These are phyloP conservation scores for Conger conger DNA, from an alignment of 2,113 vertebrate species.

Conservation along the genomic window DNA sequence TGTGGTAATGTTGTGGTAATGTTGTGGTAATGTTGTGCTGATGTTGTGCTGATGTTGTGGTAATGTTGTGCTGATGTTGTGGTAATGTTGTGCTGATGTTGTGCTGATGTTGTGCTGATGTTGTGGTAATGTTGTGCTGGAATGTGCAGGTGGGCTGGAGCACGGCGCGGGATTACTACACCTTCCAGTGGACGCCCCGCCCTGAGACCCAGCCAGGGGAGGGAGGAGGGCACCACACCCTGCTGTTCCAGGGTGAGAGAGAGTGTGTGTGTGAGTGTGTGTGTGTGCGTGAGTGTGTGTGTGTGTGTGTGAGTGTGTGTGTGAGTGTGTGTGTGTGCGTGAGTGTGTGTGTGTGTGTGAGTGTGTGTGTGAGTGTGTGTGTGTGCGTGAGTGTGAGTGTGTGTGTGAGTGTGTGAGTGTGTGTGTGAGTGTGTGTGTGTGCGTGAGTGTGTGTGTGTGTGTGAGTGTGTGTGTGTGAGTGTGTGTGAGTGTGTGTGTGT, in stretches of 20 bases:
- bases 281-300: constrained; percentile 5
- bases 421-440: neutral
- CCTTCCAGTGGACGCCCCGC: constrained; percentile 95
- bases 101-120: too few relatives aligned
- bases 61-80: too few relatives aligned
- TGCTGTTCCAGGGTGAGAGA: neutral
- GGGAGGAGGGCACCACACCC: neutral
- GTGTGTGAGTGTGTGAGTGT: constrained; percentile 8
- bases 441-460: neutral
- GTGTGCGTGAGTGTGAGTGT: neutral
- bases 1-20: too few relatives aligned
- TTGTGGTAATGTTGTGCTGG: neutral
- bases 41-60: too few relatives aligned
- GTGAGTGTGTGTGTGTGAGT: neutral
- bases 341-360: constrained; percentile 16
- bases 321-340: neutral
- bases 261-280: neutral
- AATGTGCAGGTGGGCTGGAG: constrained; percentile 95
- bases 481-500: neutral
- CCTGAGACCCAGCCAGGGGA: constrained; percentile 88
- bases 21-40: too few relatives aligned
- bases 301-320: neutral
- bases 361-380: constrained; percentile 29
- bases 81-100: too few relatives aligned
- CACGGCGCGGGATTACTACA: constrained; percentile 97